Evolutionary conservation across 1,140 invertebrate genomes (phyloP), one percentile per base, ranked within the genome.

Genomic region (Drosophila asahinai): DNA sequence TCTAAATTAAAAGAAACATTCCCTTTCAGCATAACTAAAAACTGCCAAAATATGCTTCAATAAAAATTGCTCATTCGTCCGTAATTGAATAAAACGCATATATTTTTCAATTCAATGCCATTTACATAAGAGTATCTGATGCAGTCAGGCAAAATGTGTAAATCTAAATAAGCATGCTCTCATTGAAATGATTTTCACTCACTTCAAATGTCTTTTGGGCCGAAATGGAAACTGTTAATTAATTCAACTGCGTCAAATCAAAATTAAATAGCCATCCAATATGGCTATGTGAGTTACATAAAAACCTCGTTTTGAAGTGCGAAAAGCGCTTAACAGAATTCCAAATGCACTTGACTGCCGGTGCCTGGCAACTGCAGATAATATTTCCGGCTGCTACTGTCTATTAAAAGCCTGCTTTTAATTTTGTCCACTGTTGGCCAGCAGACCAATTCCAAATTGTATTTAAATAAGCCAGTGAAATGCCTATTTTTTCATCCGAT

Each of bases 401-500:
- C 47, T 54, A 52, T 72, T 71, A 72, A 60, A 49, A 38, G 36
- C 38, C 36, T 5, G 47, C 27, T 51, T 51, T 73, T 59, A 25
- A 59, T 59, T 71, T 71, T 11, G 42, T 17, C 17, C 43, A 45
- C n/a, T 38, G 22, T 5, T 27, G 17, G 3, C 55, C 15, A 25
- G 15, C 40, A 25, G 22, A 30, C 40, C 33, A 38, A 15, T 36
- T 3, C 6, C 58, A 74, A 75, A 75, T 63, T 49, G 70, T 30
- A 64, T 74, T 60, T 75, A 52, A 75, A 75, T 75, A 55, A 54
- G 38, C 40, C 59, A 25, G 49, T n/a, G 2, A 51, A 63, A 38
- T 55, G 36, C 33, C 49, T 61, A 63, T 54, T 75, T 55, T 49
- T 57, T 57, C 36, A 4, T 38, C 22, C 54, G 54, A 57, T 57